A percentile compares a stretch with the other conserved stretches of the same genome.
Evolutionary conservation across 2,888 invertebrate genomes (phyloP).

Genomic region (Altica lythri): DNA sequence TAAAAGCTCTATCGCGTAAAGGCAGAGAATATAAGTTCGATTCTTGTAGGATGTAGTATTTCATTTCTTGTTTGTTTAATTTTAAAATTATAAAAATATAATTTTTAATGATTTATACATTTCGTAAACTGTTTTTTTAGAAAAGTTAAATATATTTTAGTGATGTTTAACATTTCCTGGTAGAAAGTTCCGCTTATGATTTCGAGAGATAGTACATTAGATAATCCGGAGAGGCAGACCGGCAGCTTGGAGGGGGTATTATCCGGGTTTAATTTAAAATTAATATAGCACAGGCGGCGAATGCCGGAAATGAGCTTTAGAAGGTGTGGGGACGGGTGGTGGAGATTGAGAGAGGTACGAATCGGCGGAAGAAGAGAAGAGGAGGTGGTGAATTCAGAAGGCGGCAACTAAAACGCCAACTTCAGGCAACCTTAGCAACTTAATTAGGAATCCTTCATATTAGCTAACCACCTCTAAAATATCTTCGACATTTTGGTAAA

Average conservation of each 20-base stretch:
- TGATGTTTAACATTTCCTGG: too few relatives aligned
- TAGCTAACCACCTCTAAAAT: constrained; percentile 20
- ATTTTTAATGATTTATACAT: too few relatives aligned
- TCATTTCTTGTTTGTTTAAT: too few relatives aligned
- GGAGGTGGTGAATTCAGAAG: constrained; percentile 17
- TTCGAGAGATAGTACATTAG: constrained; percentile 51
- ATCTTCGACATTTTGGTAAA: too few relatives aligned
- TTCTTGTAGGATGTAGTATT: too few relatives aligned
- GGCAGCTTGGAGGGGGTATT: constrained; percentile 53
- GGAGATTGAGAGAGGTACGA: constrained; percentile 29
- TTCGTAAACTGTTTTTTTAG: too few relatives aligned
- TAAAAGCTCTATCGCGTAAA: too few relatives aligned
- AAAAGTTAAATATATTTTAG: too few relatives aligned
- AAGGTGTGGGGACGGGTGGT: constrained; percentile 49
- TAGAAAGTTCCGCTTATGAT: too few relatives aligned
- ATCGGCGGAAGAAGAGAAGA: constrained; percentile 22
- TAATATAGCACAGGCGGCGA: constrained; percentile 71
- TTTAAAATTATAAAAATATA: too few relatives aligned
- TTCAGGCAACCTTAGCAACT: constrained; percentile 33
- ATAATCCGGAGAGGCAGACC: constrained; percentile 50
- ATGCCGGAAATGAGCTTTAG: constrained; percentile 71
- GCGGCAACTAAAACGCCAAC: constrained; percentile 32
- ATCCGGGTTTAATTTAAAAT: constrained; percentile 72
- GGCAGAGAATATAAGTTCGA: too few relatives aligned
- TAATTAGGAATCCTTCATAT: constrained; percentile 30